Evolutionary conservation across 2,113 vertebrate genomes (phyloP).

Genomic region (Acanthochromis polyacanthus): DNA sequence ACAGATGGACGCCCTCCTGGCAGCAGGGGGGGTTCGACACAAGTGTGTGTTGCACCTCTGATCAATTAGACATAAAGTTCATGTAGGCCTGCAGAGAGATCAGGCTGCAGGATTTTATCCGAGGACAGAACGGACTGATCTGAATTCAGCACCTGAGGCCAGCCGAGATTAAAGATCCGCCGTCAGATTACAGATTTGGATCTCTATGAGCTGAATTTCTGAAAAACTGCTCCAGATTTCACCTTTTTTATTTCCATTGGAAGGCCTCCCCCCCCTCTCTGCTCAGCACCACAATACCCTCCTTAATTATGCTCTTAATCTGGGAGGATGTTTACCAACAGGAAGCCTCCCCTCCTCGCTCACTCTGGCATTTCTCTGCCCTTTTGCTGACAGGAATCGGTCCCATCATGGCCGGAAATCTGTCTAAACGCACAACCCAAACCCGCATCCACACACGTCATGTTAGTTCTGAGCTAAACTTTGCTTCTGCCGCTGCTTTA

Average conservation of each 20-base stretch:
- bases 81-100: constrained; percentile 48
- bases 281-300: constrained; percentile 22
- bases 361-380: constrained; percentile 80
- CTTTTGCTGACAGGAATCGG: constrained; percentile 68
- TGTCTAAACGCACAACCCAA: not conserved
- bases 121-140: constrained; percentile 7
- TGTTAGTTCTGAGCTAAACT: not conserved
- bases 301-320: constrained; percentile 78
- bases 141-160: constrained; percentile 4
- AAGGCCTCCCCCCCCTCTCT: not conserved
- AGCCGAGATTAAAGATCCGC: constrained; percentile 48
- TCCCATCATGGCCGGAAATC: not conserved
- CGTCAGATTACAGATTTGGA: constrained; percentile 25
- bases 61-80: constrained; percentile 77
- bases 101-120: constrained; percentile 29
- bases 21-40: constrained; percentile 34
- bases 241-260: not conserved
- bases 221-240: no score
- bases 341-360: constrained; percentile 72
- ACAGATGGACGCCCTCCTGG: constrained; percentile 66
- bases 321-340: constrained; percentile 80
- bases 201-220: constrained; percentile 1
- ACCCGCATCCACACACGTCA: not conserved
- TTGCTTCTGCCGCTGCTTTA: no score
- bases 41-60: constrained; percentile 24